A percentile compares a stretch with the other conserved stretches of the same genome.
Conservation (phyloP, 1,140 invertebrate species). For the Whitmania pigra region DNA sequence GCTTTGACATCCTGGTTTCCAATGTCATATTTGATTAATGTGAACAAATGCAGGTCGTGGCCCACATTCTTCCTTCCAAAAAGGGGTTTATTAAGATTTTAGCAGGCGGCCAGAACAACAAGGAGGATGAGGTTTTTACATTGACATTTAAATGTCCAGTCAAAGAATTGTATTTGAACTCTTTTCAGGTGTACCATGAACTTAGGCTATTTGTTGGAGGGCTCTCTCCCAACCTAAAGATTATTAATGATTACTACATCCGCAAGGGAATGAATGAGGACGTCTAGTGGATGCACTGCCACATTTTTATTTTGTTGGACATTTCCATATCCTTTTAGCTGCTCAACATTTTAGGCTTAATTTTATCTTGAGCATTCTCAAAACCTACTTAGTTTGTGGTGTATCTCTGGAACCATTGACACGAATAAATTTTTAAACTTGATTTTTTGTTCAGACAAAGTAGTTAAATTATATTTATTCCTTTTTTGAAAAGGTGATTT, state of each 20-base stretch:
- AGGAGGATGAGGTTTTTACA: slow-evolving; percentile 10
- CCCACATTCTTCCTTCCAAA: slow-evolving; percentile 8
- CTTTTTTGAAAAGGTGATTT: slow-evolving; percentile 43
- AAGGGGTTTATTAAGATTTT: slow-evolving; percentile 14
- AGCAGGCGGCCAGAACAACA: slow-evolving; percentile 8
- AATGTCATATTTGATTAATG: background rate
- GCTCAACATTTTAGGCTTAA: background rate
- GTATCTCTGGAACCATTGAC: slow-evolving; percentile 17
- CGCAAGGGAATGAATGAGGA: slow-evolving; percentile 9
- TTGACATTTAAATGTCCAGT: background rate
- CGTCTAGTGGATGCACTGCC: background rate
- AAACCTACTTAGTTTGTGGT: slow-evolving; percentile 32
- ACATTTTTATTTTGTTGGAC: background rate
- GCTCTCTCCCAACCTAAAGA: background rate
- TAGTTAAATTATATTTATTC: too few relatives aligned
- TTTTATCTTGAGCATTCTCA: background rate
- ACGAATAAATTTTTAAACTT: too few relatives aligned
- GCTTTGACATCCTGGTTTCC: background rate
- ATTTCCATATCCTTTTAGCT: background rate
- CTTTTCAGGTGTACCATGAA: slow-evolving; percentile 12
- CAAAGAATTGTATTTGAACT: background rate
- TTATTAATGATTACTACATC: slow-evolving; percentile 16
- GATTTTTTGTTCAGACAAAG: too few relatives aligned
- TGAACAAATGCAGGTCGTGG: slow-evolving; percentile 3
- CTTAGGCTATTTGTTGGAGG: slow-evolving; percentile 1